Conservation (phyloP, 1,140 invertebrate species). For the Sitodiplosis mosellana region DNA sequence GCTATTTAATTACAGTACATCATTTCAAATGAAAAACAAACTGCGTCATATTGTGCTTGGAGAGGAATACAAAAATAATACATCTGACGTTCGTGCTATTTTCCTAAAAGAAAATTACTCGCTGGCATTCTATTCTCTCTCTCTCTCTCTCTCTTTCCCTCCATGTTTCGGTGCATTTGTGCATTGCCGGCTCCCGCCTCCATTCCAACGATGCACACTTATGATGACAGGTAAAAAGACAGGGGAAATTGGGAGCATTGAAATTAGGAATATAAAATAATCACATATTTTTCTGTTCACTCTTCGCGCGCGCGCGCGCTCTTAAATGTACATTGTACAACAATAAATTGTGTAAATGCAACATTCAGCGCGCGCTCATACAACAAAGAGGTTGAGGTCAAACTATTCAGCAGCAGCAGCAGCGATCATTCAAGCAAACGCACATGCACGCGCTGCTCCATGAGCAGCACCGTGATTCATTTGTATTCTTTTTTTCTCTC, state of each 20-base stretch:
- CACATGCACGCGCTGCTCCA: background rate
- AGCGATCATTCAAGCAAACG: background rate
- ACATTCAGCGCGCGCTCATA: background rate
- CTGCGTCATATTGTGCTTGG: background rate
- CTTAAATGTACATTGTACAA: background rate
- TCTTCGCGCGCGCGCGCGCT: background rate
- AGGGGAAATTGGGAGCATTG: too few relatives aligned
- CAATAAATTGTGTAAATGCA: background rate
- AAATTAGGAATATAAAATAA: background rate
- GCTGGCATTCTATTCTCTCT: background rate
- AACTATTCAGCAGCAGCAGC: background rate
- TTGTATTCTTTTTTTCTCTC: background rate
- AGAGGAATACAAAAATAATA: background rate
- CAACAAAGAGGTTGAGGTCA: background rate
- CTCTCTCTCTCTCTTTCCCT: background rate
- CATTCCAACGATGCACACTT: background rate
- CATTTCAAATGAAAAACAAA: background rate
- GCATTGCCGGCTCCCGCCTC: background rate
- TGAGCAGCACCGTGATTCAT: background rate
- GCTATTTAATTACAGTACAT: too few relatives aligned
- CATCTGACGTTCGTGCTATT: background rate
- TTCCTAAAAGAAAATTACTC: background rate
- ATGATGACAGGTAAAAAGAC: background rate
- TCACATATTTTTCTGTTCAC: background rate
- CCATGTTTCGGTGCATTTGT: too few relatives aligned